These are phyloP conservation scores for Notamacropus eugenii DNA, from an alignment of 2,797 vertebrate species.

Conservation along the genomic window DNA sequence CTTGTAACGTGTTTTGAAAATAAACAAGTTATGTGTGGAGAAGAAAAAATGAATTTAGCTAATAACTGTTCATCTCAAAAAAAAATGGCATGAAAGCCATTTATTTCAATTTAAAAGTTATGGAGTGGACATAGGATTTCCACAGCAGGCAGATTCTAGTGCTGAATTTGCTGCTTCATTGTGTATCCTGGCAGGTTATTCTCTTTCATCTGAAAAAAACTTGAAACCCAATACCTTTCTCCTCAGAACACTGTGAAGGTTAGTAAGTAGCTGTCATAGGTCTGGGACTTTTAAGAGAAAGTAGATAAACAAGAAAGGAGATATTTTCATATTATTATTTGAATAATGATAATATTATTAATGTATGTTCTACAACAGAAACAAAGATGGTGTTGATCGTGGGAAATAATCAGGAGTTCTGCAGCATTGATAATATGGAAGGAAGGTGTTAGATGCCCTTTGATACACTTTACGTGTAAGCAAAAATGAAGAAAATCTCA, in stretches of 20 bases:
- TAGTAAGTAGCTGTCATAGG: neutral
- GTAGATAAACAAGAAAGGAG: neutral
- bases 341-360: conserved; percentile 7
- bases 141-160: neutral
- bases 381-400: no score
- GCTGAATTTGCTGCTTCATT: neutral
- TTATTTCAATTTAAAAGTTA: neutral
- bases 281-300: conserved; percentile 22
- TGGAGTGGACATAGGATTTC: neutral
- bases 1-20: neutral
- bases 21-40: neutral
- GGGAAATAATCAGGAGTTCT: conserved; percentile 26
- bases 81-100: neutral
- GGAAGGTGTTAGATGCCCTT: neutral
- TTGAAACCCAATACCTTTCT: neutral
- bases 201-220: neutral
- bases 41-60: neutral
- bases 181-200: neutral
- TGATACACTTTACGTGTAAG: conserved; percentile 27
- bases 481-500: conserved; percentile 28
- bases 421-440: conserved; percentile 37
- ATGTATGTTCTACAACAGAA: neutral
- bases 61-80: neutral
- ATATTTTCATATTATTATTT: conserved; percentile 27
- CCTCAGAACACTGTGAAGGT: conserved; percentile 3